Conservation (phyloP, 2,888 invertebrate genomes). For the Apamea monoglypha region DNA sequence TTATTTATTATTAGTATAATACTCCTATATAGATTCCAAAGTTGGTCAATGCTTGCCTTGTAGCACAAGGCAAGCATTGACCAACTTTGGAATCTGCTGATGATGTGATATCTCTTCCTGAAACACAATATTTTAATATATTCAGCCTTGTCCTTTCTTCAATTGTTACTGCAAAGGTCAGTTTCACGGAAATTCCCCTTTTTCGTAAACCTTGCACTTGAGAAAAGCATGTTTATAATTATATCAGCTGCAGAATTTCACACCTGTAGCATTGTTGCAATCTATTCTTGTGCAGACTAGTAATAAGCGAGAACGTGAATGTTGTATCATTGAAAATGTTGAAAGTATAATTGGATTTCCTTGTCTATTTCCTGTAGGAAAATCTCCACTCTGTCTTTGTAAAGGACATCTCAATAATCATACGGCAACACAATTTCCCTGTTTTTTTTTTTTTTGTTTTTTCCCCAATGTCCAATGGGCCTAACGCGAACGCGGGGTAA, state of each 20-base stretch:
- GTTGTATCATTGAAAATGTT: conserved; percentile 36
- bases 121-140: background rate
- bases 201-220: conserved; percentile 52
- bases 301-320: conserved; percentile 16
- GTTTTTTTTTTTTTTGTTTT: too few relatives aligned
- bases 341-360: conserved; percentile 8
- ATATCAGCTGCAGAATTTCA: conserved; percentile 2
- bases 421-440: background rate
- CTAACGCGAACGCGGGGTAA: background rate
- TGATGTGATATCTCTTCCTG: background rate
- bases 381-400: background rate
- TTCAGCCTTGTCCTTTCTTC: conserved; percentile 42
- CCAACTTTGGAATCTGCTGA: too few relatives aligned
- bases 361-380: background rate
- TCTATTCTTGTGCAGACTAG: conserved; percentile 14
- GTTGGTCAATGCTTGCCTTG: too few relatives aligned
- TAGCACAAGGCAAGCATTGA: too few relatives aligned
- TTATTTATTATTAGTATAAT: too few relatives aligned
- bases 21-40: too few relatives aligned
- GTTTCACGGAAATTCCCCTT: conserved; percentile 1
- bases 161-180: conserved; percentile 40
- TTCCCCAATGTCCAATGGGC: background rate
- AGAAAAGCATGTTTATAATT: conserved; percentile 13
- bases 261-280: conserved; percentile 46
- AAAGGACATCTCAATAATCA: background rate